Conservation (phyloP, 2,888 invertebrate genomes). For the Nesidiocoris tenuis region DNA sequence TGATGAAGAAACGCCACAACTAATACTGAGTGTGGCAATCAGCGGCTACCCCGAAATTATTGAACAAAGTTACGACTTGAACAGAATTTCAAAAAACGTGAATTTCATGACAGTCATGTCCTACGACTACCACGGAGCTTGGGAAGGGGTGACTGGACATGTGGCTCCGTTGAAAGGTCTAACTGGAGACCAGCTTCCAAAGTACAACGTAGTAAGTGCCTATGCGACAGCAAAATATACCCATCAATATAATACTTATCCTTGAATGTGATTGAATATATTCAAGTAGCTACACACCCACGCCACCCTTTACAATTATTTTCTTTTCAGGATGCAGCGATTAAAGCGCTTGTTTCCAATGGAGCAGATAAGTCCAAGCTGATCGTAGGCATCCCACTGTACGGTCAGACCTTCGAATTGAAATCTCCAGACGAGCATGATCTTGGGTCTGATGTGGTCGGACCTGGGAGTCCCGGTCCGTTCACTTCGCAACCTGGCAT, state of each 20-base stretch:
- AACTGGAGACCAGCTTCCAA: conserved; percentile 67
- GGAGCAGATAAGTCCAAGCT: conserved; percentile 79
- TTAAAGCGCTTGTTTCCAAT: conserved; percentile 53
- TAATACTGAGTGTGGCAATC: conserved; percentile 76
- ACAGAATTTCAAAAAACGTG: conserved; percentile 65
- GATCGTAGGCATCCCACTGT: conserved; percentile 78
- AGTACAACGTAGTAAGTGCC: conserved; percentile 72
- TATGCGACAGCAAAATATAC: background rate
- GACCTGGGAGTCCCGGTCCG: conserved; percentile 71
- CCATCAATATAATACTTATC: no score
- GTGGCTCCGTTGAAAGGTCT: conserved; percentile 73
- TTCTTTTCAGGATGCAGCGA: conserved; percentile 45
- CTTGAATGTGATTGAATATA: background rate
- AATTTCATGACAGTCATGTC: conserved; percentile 85
- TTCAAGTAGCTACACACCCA: no score
- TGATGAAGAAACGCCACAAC: conserved; percentile 62
- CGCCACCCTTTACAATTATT: no score
- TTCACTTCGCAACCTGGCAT: conserved; percentile 69
- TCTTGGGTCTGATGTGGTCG: conserved; percentile 66
- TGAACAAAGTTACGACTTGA: conserved; percentile 78
- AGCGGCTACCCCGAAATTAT: conserved; percentile 91
- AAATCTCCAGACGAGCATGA: conserved; percentile 52
- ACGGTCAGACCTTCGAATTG: conserved; percentile 81
- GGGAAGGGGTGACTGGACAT: conserved; percentile 78
- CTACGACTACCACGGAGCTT: conserved; percentile 87